Base-by-base conservation (phyloP, 53 echinoderm and acorn worm genomes). In the Mesocentrotus franciscanus region DNA sequence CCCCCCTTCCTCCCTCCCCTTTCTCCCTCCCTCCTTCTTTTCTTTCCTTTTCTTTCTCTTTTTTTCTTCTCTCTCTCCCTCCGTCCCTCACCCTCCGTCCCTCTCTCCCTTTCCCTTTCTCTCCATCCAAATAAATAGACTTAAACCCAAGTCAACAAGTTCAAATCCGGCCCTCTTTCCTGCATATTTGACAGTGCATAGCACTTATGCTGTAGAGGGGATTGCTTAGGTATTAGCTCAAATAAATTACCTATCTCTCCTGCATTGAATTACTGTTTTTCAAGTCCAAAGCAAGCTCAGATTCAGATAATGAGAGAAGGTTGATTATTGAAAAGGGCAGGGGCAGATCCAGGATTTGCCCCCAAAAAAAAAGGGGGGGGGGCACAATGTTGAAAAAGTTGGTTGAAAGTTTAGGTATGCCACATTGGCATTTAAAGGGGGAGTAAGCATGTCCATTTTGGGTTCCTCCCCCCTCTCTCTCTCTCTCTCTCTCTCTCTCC, bases 151-250 rank as follows among this genome's bases (percentile, higher is more conserved):
- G 58, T 59, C 60, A 58, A 58, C 8, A 90, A 56, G 90, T 49
- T 49, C 17, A 84, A 27, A 84, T 84, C 49, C 9, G 49, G 49
- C 39, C 84, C 24, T 18, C 84, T 55, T 84, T 36, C 39, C 84
- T 49, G 49, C 90, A 59, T 90, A 90, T 90, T 59, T 90, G 61
- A 58, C 58, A 24, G 59, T 60, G 90, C 61, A 90, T 18, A 6
- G 18, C 84, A 84, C 49, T 84, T 84, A 84, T 6, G 36, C 84
- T 18, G 20, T 15, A 15, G 8, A 84, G 84, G 14, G 49, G 84
- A 20, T 20, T 32, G 49, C 42, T 84, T 49, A 22, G 9, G 49
- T 74, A 78, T 22, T 55, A 84, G 84, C 49, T 84, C 84, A 84
- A 14, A 84, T 84, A 84, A 10, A 49, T 84, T 20, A 10, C 84